Percentiles rank a stretch among this genome's conserved stretches.
Evolutionary conservation across 2,888 invertebrate genomes (phyloP).

Genomic region (Pandemis corylana): DNA sequence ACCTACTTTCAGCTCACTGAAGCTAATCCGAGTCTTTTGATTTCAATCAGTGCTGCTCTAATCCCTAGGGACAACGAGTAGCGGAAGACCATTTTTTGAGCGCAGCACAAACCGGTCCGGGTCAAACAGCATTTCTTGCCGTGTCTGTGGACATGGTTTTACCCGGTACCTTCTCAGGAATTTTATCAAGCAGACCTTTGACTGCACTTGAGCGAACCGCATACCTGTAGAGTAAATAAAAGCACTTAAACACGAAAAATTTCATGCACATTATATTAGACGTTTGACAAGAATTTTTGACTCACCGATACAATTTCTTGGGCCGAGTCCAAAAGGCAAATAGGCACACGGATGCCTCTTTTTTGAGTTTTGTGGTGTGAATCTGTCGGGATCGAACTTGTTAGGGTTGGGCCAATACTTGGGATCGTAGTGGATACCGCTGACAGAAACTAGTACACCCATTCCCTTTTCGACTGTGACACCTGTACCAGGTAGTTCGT

Average conservation of each 20-base stretch:
- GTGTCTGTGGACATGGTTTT: constrained; percentile 26
- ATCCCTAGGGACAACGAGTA: constrained; percentile 10
- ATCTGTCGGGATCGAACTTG: constrained; percentile 43
- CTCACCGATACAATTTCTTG: constrained; percentile 32
- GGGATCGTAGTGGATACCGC: constrained; percentile 41
- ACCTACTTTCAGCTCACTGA: neutral
- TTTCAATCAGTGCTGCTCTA: neutral
- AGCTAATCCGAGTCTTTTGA: neutral
- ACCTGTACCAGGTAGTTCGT: constrained; percentile 25
- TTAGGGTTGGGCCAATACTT: constrained; percentile 40
- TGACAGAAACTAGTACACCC: constrained; percentile 34
- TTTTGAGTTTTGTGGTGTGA: constrained; percentile 39
- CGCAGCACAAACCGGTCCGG: constrained; percentile 22
- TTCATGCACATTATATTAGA: neutral
- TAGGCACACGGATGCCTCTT: constrained; percentile 42
- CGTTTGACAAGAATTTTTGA: neutral
- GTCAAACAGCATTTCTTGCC: constrained; percentile 29
- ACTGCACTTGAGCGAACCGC: constrained; percentile 45
- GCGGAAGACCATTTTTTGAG: constrained; percentile 41
- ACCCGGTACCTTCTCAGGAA: constrained; percentile 40
- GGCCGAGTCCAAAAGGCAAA: constrained; percentile 42
- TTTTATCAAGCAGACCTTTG: constrained; percentile 41
- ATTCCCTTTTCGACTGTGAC: constrained; percentile 34
- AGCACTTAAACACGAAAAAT: neutral
- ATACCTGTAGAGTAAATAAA: constrained; percentile 28